These are phyloP conservation scores for Platalea minor DNA, from an alignment of 2,797 vertebrate genomes.

Conservation along the genomic window DNA sequence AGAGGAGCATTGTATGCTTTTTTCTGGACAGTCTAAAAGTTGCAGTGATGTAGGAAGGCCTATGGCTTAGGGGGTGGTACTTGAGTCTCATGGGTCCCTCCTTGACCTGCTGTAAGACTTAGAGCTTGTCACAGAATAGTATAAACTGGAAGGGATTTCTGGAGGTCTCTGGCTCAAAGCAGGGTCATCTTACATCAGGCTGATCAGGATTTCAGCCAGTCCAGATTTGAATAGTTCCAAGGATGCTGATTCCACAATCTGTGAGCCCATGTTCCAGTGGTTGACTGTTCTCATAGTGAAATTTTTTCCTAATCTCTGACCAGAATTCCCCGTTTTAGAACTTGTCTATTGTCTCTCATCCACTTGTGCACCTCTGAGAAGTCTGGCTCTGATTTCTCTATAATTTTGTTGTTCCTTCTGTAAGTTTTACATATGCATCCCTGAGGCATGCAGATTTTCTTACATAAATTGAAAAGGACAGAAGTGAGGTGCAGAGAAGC, in stretches of 20 bases:
- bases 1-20: rapidly evolving
- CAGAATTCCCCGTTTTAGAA: not conserved
- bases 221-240: not conserved
- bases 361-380: not conserved
- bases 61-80: not conserved
- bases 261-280: not conserved
- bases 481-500: conserved; percentile 1
- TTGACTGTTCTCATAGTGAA: rapidly evolving
- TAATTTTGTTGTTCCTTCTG: not conserved
- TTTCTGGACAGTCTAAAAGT: not conserved
- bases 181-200: not conserved
- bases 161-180: not conserved
- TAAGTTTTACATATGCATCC: conserved; percentile 1
- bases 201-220: not conserved
- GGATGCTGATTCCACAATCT: not conserved
- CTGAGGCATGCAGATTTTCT: conserved; percentile 22
- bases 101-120: not conserved
- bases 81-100: not conserved
- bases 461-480: conserved; percentile 6
- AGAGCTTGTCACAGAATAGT: rapidly evolving
- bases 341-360: not conserved
- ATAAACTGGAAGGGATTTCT: not conserved
- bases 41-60: not conserved
- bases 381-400: not conserved
- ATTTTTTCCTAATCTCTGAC: not conserved